Conservation (phyloP, 2,888 invertebrate species). For the Lycocerus yunnanus region DNA sequence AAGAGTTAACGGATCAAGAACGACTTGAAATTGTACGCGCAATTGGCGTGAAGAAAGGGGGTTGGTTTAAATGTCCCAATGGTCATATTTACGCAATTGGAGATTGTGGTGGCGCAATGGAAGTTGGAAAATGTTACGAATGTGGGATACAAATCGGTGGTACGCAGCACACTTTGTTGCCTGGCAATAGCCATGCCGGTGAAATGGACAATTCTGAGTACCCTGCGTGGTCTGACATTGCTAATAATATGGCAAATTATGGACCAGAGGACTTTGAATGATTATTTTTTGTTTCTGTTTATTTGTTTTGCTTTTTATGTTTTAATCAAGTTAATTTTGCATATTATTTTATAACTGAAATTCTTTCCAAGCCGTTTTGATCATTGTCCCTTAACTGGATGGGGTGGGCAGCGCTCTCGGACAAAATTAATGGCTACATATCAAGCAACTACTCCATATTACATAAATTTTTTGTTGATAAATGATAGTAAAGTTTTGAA, state of each 20-base stretch:
- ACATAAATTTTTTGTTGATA: too few relatives aligned
- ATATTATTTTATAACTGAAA: too few relatives aligned
- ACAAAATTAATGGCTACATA: too few relatives aligned
- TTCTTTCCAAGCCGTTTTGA: too few relatives aligned
- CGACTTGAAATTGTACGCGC: conserved; percentile 61
- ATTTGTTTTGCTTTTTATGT: too few relatives aligned
- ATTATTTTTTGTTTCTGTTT: too few relatives aligned
- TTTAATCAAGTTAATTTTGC: too few relatives aligned
- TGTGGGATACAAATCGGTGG: conserved; percentile 65
- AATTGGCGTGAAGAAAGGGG: conserved; percentile 61
- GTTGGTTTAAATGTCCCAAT: conserved; percentile 75
- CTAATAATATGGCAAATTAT: conserved; percentile 58
- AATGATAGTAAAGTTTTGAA: too few relatives aligned
- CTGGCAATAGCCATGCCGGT: conserved; percentile 56
- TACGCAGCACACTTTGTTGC: conserved; percentile 57
- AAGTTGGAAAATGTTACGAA: conserved; percentile 60
- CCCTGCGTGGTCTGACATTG: conserved; percentile 59
- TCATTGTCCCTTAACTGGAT: too few relatives aligned
- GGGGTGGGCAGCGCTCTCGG: too few relatives aligned
- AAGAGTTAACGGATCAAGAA: conserved; percentile 56
- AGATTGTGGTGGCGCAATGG: conserved; percentile 70
- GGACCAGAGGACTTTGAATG: neutral
- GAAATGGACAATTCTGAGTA: conserved; percentile 36
- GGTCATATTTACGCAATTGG: conserved; percentile 70
- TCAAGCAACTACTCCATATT: too few relatives aligned